phyloP scores from a whole-genome alignment of 2,113 vertebrate species.

The Gobio gobio region DNA sequence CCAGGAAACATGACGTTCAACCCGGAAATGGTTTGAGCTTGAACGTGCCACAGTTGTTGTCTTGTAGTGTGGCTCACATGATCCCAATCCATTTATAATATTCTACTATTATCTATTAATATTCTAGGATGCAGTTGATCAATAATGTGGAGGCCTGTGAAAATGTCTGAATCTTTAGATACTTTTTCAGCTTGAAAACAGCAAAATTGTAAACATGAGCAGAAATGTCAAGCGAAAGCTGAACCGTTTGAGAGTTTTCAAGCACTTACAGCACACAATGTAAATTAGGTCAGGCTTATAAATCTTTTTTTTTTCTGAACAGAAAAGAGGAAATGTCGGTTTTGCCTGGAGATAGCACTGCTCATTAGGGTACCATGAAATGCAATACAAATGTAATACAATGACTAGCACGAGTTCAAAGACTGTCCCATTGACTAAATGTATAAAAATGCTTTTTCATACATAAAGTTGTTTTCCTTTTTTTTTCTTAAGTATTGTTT shows the following conservation, averaged over 20 bases:
- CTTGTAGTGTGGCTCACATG: neutral
- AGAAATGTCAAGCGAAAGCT: conserved; percentile 40
- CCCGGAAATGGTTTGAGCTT: too few species aligned
- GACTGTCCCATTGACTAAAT: neutral
- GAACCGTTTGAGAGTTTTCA: neutral
- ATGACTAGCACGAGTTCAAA: neutral
- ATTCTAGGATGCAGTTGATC: neutral
- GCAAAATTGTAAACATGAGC: neutral
- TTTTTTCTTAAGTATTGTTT: neutral
- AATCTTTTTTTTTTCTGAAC: neutral
- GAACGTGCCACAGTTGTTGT: neutral
- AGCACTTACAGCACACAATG: neutral
- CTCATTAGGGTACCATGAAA: neutral
- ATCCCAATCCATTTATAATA: neutral
- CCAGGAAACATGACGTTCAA: too few species aligned
- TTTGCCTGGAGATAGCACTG: neutral
- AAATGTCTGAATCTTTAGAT: neutral
- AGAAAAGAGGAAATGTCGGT: neutral
- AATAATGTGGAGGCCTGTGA: neutral
- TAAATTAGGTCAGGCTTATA: conserved; percentile 21
- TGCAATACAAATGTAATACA: neutral
- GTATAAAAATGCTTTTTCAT: neutral
- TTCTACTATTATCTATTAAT: neutral
- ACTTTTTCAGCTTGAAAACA: neutral
- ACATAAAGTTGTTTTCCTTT: neutral